These are phyloP conservation scores for Biston betularia DNA, from an alignment of 2,888 invertebrate genomes.

Conservation along the genomic window DNA sequence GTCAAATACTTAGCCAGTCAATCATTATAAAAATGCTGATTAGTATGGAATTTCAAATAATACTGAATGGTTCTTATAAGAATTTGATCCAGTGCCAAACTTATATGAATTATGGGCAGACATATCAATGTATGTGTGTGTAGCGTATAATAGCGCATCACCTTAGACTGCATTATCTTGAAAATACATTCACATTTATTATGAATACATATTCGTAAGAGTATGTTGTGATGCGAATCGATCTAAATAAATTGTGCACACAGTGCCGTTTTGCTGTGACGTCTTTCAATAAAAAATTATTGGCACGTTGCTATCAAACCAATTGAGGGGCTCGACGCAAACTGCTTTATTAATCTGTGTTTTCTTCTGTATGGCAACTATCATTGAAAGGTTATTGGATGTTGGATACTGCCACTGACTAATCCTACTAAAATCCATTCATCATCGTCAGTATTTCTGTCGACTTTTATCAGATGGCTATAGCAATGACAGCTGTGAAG, in stretches of 20 bases:
- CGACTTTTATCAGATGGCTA: neutral
- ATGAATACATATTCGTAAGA: neutral
- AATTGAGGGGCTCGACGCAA: slow-evolving; percentile 47
- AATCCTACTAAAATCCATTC: neutral
- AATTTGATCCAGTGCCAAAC: too few species aligned
- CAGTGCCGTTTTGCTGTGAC: slow-evolving; percentile 19
- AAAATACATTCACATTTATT: neutral
- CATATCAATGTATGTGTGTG: too few species aligned
- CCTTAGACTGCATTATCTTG: too few species aligned
- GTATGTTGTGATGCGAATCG: neutral
- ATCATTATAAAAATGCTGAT: too few species aligned
- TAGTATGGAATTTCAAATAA: too few species aligned
- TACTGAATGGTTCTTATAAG: too few species aligned
- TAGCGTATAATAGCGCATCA: too few species aligned
- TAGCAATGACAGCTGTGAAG: neutral
- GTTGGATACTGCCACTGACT: neutral
- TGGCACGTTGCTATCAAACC: slow-evolving; percentile 45
- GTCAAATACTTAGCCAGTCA: too few species aligned
- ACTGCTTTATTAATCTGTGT: slow-evolving; percentile 44
- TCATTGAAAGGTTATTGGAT: neutral
- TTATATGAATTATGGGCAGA: too few species aligned
- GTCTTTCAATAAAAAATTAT: slow-evolving; percentile 39
- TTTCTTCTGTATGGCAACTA: neutral
- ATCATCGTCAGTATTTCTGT: neutral
- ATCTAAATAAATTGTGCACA: slow-evolving; percentile 28